These are phyloP conservation scores for Zaprionus ornatus DNA, from an alignment of 1,140 invertebrate genomes.

Conservation along the genomic window DNA sequence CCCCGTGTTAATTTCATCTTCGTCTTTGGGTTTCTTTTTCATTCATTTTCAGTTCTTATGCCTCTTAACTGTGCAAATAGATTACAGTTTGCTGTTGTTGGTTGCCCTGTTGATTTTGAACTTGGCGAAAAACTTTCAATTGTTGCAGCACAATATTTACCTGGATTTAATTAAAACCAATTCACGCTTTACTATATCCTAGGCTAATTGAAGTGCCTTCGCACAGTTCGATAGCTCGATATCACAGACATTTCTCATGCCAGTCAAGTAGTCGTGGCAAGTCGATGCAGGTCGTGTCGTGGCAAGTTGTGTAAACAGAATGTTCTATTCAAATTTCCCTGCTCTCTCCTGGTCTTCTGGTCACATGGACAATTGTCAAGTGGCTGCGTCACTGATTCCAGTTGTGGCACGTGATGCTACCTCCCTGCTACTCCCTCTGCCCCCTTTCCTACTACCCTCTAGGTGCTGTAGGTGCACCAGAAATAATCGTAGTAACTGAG, in stretches of 20 bases:
- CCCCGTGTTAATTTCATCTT: slow-evolving; percentile 72
- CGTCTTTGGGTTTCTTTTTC: slow-evolving; percentile 27
- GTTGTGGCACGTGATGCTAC: slow-evolving; percentile 41
- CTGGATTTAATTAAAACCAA: slow-evolving; percentile 77
- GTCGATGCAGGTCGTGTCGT: slow-evolving; percentile 21
- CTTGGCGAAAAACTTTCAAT: slow-evolving; percentile 44
- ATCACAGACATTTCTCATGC: background rate
- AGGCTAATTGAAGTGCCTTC: slow-evolving; percentile 25
- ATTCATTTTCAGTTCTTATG: slow-evolving; percentile 22
- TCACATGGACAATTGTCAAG: slow-evolving; percentile 48
- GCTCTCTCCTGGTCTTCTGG: background rate
- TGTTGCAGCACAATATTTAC: slow-evolving; percentile 67
- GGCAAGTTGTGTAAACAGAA: slow-evolving; percentile 40
- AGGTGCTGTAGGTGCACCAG: slow-evolving; percentile 33
- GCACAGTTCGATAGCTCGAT: slow-evolving; percentile 23
- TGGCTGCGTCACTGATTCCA: slow-evolving; percentile 28
- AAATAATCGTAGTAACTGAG: slow-evolving; percentile 36
- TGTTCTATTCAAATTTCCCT: slow-evolving; percentile 36
- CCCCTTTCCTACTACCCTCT: background rate
- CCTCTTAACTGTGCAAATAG: slow-evolving; percentile 66
- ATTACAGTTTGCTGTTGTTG: slow-evolving; percentile 57
- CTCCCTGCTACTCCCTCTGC: background rate
- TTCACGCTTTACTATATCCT: slow-evolving; percentile 52
- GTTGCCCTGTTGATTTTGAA: slow-evolving; percentile 55
- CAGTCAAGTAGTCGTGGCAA: background rate